Evolutionary conservation across 1,140 invertebrate genomes (phyloP), one percentile per base, ranked within the genome.

Genomic region (Sminthurides bifidus): DNA sequence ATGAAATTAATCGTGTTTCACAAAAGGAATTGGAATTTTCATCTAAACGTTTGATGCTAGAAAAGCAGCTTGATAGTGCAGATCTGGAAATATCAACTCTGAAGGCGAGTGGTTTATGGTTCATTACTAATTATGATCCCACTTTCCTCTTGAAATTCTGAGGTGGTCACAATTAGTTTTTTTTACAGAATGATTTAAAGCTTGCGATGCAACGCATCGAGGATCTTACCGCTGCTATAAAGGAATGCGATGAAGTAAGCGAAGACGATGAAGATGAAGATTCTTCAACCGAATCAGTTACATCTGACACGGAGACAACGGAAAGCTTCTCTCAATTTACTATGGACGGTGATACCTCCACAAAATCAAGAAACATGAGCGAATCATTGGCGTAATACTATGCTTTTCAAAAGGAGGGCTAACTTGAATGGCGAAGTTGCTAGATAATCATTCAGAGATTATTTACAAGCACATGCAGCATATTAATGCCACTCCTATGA

Each of bases 201-300:
- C 71, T 90, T 63, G 86, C 87, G 5, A 71, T 88, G 60, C 85
- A 88, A 68, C 74, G 87, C 65, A 87, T 90, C 58, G 82, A 86
- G 44, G 87, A 90, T 70, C 70, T 91, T 8, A 86, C 89, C 65
- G 79, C 81, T 64, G 86, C 85, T n/a, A 82, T 90, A 68, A 82
- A 87, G 66, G 86, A 79, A 2, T 80, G 81, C 54, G 73, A 82
- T 50, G 81, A 82, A 52, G 55, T 52, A 26, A 60, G 52, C 37
- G 56, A 58, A 19, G 60, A 59, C 30, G 74, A 75, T 29, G 73
- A 73, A 57, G 74, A 74, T 51, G 73, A 75, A 61, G 76, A 78
- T 65, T 15, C 74, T 71, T 61, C 60, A 29, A 61, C 60, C 17
- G 60, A 61, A 35, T 58, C 56, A 6, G 56, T 61, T 23, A 56